Evolutionary conservation across 53 echinoderm and acorn worm genomes (phyloP).

Genomic region (Crossaster papposus): DNA sequence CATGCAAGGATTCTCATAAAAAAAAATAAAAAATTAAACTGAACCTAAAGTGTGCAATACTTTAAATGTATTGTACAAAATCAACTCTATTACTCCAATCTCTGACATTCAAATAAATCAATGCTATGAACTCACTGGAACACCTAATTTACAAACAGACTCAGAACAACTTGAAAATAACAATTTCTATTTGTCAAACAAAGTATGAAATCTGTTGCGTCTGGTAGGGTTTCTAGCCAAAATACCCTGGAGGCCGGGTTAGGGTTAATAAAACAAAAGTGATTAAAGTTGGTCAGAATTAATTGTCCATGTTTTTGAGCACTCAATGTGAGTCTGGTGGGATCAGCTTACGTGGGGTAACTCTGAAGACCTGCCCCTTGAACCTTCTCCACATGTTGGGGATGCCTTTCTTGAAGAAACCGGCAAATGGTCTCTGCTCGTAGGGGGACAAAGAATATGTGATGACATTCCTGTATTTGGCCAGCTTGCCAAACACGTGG

Average conservation of each 20-base stretch:
- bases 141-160: neutral
- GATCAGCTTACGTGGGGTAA: conserved; percentile 85
- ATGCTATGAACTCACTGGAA: neutral
- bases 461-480: conserved; percentile 80
- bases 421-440: conserved; percentile 94
- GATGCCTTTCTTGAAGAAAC: conserved; percentile 74
- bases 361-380: conserved; percentile 83
- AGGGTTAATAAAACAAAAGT: too few species aligned
- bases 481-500: conserved; percentile 79
- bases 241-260: too few species aligned
- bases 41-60: neutral
- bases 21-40: neutral
- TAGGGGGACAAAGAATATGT: conserved; percentile 88
- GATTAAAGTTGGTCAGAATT: too few species aligned
- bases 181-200: neutral
- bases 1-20: neutral
- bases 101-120: neutral
- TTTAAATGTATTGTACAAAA: neutral
- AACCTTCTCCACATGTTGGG: conserved; percentile 96
- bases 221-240: too few species aligned
- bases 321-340: too few species aligned
- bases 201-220: too few species aligned
- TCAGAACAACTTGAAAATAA: neutral
- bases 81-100: neutral
- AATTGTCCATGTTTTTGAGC: too few species aligned